A percentile compares a stretch with the other conserved stretches of the same genome.
phyloP scores from a whole-genome alignment of 2,797 vertebrate species.

The Spheniscus humboldti region DNA sequence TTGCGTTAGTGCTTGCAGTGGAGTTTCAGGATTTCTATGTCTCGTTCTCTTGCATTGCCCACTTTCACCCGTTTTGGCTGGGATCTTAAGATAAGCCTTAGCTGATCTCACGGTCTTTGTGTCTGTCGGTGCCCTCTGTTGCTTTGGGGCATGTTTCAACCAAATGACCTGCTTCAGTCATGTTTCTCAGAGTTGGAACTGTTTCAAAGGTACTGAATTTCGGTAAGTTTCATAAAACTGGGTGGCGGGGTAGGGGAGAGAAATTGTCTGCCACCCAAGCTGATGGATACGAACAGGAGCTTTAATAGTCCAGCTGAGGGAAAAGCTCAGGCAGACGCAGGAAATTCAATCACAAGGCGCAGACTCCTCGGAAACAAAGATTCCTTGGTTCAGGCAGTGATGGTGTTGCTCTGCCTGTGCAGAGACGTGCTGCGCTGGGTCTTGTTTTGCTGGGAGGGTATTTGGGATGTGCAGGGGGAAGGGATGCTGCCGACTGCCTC shows the following conservation, averaged over 20 bases:
- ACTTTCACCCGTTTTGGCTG: not conserved
- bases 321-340: not conserved
- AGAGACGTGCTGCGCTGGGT: not conserved
- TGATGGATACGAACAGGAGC: not conserved
- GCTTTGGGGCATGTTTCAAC: not conserved
- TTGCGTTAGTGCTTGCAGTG: not conserved
- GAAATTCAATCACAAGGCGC: not conserved
- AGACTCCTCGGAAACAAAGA: not conserved
- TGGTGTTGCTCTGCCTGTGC: not conserved
- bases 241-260: not conserved
- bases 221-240: not conserved
- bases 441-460: not conserved
- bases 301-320: not conserved
- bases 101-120: not conserved
- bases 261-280: not conserved
- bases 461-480: not conserved
- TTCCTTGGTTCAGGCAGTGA: not conserved
- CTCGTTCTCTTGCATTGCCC: not conserved
- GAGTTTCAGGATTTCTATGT: conserved; percentile 5
- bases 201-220: not conserved
- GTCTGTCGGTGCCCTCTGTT: not conserved
- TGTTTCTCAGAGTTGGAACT: not conserved
- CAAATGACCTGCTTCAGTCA: not conserved
- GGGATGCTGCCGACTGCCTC: not conserved
- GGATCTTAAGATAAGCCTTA: not conserved